Evolutionary conservation across 53 echinoderm and acorn worm species (phyloP).

Genomic region (Patiria pectinifera): DNA sequence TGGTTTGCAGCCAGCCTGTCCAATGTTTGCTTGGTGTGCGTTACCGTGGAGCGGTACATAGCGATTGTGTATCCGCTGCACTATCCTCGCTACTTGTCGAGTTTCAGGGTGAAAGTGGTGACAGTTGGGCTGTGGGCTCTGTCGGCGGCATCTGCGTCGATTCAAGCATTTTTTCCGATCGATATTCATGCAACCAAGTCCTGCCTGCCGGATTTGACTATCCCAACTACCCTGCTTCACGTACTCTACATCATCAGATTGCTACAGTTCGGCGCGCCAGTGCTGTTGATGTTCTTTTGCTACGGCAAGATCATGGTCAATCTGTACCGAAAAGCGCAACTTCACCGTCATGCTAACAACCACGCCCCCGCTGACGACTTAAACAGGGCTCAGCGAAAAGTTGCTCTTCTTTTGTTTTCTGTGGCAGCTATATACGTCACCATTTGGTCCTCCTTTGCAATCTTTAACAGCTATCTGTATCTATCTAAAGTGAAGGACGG

Average conservation of each 20-base stretch:
- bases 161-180: not conserved
- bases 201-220: not conserved
- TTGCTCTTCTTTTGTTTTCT: not conserved
- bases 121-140: slow-evolving; percentile 63
- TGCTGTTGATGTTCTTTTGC: not conserved
- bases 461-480: no score
- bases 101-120: slow-evolving; percentile 58
- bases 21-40: slow-evolving; percentile 72
- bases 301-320: not conserved
- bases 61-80: slow-evolving; percentile 83
- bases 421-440: not conserved
- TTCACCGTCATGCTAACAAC: not conserved
- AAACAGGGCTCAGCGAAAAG: not conserved
- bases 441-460: no score
- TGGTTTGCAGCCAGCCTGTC: slow-evolving; percentile 77
- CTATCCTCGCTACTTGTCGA: slow-evolving; percentile 70
- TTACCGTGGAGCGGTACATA: slow-evolving; percentile 77
- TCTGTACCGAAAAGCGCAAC: not conserved
- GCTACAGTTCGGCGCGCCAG: not conserved
- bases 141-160: not conserved
- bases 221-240: no score
- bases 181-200: not conserved
- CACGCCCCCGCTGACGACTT: not conserved
- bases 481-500: no score
- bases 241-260: not conserved